These are phyloP conservation scores for Ceyx erithaca DNA, from an alignment of 2,797 vertebrate genomes.

Conservation along the genomic window DNA sequence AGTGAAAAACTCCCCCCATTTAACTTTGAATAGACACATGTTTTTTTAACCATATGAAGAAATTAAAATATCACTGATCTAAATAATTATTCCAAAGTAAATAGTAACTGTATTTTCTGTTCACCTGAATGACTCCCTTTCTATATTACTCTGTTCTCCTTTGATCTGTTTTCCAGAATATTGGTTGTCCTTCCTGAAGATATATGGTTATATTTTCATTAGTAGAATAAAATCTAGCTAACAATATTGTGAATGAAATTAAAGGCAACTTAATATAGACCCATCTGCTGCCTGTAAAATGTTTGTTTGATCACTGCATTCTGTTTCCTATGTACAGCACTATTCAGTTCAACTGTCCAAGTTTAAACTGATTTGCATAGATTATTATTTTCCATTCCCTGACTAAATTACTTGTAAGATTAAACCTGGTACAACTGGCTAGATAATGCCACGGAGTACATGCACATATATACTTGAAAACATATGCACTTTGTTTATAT, in stretches of 20 bases:
- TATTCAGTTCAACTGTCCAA: neutral
- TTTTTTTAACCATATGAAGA: neutral
- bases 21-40: neutral
- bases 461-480: neutral
- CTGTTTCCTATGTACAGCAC: neutral
- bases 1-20: neutral
- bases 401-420: neutral
- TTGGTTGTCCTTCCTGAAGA: neutral
- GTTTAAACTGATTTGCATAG: slow-evolving; percentile 42
- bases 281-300: neutral
- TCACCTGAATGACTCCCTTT: neutral
- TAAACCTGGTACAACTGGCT: neutral
- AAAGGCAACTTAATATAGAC: neutral
- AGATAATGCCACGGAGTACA: neutral
- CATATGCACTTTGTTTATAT: neutral
- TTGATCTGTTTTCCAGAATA: neutral
- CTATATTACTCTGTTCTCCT: neutral
- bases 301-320: neutral
- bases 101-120: neutral
- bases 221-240: neutral
- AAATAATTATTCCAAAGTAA: slow-evolving; percentile 2
- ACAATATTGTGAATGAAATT: slow-evolving; percentile 31
- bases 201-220: slow-evolving; percentile 29
- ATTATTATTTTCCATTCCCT: slow-evolving; percentile 32
- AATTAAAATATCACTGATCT: neutral